These are phyloP conservation scores for Dioctria rufipes DNA, from an alignment of 2,888 invertebrate genomes.

Conservation along the genomic window DNA sequence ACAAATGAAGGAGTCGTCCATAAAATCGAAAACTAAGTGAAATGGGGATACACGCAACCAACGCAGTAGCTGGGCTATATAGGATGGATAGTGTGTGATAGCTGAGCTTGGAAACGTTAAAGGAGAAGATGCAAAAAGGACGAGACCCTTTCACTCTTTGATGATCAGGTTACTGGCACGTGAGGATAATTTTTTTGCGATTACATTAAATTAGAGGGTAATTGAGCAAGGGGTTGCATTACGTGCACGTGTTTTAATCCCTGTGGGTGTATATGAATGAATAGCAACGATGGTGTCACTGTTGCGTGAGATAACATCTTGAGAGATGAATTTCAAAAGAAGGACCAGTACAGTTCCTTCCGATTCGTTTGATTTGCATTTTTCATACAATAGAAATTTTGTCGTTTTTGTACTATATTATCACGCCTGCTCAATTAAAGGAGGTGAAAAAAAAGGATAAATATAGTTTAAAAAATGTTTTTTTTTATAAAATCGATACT, in stretches of 20 bases:
- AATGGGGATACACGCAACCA: slow-evolving; percentile 26
- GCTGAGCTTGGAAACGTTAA: not conserved
- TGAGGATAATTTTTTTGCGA: slow-evolving; percentile 60
- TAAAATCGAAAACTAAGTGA: not conserved
- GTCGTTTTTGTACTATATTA: not conserved
- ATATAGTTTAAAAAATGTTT: not conserved
- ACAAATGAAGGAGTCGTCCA: slow-evolving; percentile 27
- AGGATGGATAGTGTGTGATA: too few species aligned
- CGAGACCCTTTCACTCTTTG: slow-evolving; percentile 55
- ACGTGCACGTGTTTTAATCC: slow-evolving; percentile 56
- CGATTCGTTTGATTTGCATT: slow-evolving; percentile 4
- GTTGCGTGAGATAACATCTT: slow-evolving; percentile 45
- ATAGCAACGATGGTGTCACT: slow-evolving; percentile 23
- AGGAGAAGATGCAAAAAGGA: slow-evolving; percentile 38
- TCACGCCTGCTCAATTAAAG: not conserved
- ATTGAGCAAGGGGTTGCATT: slow-evolving; percentile 59
- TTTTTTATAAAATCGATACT: too few species aligned
- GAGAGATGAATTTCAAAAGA: slow-evolving; percentile 45
- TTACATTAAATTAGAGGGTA: slow-evolving; percentile 59
- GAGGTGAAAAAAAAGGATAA: not conserved
- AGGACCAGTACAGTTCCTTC: slow-evolving; percentile 12
- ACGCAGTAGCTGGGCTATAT: slow-evolving; percentile 4
- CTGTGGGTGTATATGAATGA: slow-evolving; percentile 23
- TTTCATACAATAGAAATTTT: not conserved
- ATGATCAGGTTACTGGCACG: slow-evolving; percentile 60